Base-by-base conservation (phyloP, 2,113 vertebrate species). In the Larimichthys crocea region DNA sequence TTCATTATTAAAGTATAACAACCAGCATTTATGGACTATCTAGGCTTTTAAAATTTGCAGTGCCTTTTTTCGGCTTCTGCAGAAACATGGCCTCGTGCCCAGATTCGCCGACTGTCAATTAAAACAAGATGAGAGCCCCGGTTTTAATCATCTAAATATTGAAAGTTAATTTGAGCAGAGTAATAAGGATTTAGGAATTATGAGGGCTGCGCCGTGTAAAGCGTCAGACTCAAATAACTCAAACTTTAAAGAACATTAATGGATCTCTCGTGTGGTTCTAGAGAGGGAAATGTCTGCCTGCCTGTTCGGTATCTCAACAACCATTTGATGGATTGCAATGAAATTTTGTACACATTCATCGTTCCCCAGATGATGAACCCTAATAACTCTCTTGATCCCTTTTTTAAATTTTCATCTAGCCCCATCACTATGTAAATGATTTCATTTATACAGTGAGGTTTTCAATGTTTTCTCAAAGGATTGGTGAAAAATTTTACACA, bases 111-210 rank as follows among this genome's bases (percentile, higher is more conserved):
- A 26, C 53, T 64, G 53, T 50, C 46, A 76, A 49, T 80, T 53
- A 67, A 80, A 78, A 86, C 65, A 78, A 40, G 44, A 60, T 60
- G 31, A 71, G 65, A 61, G 49, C 44, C 26, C 44, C 46, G 24
- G 52, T 62, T 79, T 86, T 80, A 84, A 86, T 79, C 26, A 74
- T 71, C 53, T 11, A 74, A 79, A 72, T 70, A 69, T 22, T 80
- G 52, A 80, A 80, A 71, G 62, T 78, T 84, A 56, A 81, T 85
- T 88, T 61, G 11, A 85, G 29, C 24, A 5, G 61, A 70, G 24
- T 75, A 78, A 77, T 74, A 77, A 74, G 48, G 82, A 74, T 83
- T 74, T 73, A 26, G 76, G 55, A 76, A 56, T 81, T 53, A 84
- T 49, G 49, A 68, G 19, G 52, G n/a, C 49, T 44, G 31, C 20